A percentile compares a stretch with the other conserved stretches of the same genome.
Evolutionary conservation across 2,888 invertebrate genomes (phyloP).

Genomic region (Ariolimax columbianus): DNA sequence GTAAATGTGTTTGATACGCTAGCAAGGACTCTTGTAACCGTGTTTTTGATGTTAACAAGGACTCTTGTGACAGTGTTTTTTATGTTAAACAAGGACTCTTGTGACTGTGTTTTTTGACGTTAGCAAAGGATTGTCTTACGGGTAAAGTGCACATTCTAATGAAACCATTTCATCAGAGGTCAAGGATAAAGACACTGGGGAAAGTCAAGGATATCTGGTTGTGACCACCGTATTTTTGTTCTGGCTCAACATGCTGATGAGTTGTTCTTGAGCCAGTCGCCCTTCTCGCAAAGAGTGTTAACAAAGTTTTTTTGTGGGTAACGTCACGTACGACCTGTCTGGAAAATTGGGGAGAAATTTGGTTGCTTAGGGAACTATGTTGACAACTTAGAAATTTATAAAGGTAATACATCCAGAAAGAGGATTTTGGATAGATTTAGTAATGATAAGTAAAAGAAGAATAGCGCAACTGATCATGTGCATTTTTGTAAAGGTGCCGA

Average conservation of each 20-base stretch:
- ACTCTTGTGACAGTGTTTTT: too few species aligned
- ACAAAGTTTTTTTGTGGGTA: background rate
- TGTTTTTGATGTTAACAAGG: too few species aligned
- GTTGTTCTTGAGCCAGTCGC: background rate
- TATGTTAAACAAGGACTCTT: too few species aligned
- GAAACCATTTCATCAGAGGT: background rate
- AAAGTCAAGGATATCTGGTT: background rate
- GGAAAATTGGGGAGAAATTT: background rate
- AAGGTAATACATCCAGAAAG: too few species aligned
- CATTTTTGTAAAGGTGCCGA: too few species aligned
- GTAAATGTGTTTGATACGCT: background rate
- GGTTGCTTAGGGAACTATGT: background rate
- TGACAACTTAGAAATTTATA: background rate
- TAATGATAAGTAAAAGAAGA: too few species aligned
- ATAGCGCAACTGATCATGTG: too few species aligned
- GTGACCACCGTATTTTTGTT: background rate
- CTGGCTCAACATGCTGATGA: background rate
- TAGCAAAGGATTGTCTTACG: background rate
- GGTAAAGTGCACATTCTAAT: conserved; percentile 15
- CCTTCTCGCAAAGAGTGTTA: background rate
- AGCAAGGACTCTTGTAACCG: background rate
- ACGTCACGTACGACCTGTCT: background rate
- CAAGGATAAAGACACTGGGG: background rate
- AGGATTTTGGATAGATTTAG: too few species aligned
- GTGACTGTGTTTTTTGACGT: too few species aligned